Evolutionary conservation across 2,113 vertebrate genomes (phyloP), one percentile per base, ranked within the genome.

Genomic region (Corythornis cristatus): DNA sequence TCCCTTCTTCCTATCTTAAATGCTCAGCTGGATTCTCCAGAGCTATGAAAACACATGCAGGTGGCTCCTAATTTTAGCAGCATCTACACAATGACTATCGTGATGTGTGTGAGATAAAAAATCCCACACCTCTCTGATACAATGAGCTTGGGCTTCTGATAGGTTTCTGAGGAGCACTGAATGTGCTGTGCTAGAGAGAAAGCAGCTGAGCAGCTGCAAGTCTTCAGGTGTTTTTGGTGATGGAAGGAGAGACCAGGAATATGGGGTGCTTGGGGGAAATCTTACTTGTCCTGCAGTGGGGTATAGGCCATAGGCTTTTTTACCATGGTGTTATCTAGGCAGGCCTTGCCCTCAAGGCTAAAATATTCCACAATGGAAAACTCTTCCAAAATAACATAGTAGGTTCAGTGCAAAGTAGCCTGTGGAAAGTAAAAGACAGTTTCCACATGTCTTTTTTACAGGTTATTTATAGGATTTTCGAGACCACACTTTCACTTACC

Each of bases 31-130:
- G 54, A 86, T 87, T 88, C 70, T 72, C 73, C 73, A 80, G 88
- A 76, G 76, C 68, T 87, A 81, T 72, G 73, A 88, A 94, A 95
- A 29, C 71, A 70, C 82, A 72, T 86, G 76, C 93, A 96, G 92
- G 77, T 93, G 92, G 58, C 54, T 89, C 46, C 58, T 79, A 45
- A 78, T 88, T 92, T 86, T 75, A 79, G 62, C 68, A 71, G 62
- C 37, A 73, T 76, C 82, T 70, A 12, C 16, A 42, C 29, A 42
- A 66, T 50, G 15, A 50, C 53, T 94, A 8, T 60, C 45, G 29
- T 42, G 33, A 72, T 83, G 50, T 48, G 21, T 65, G 53, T 45
- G 50, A 83, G 61, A 81, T 12, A 58, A 8, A 96, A 93, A 88
- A 82, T 88, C 76, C 42, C 77, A 88, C 60, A 78, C 33, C 57